Conservation (phyloP, 2,888 invertebrate species). For the Erannis defoliaria region DNA sequence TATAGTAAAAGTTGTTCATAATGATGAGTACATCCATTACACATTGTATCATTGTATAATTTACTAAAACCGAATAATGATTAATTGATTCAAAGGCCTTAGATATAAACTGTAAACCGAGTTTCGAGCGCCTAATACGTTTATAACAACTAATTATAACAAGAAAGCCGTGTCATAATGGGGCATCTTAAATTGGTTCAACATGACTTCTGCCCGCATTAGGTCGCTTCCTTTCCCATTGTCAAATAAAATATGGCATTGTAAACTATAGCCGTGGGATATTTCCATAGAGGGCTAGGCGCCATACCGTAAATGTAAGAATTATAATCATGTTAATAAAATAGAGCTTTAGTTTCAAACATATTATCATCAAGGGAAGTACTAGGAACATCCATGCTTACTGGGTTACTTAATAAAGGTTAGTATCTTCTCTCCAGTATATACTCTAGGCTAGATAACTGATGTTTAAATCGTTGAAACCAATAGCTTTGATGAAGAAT, state of each 20-base stretch:
- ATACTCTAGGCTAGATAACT: too few species aligned
- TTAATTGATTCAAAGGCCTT: background rate
- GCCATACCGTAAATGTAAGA: constrained; percentile 21
- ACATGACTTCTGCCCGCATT: constrained; percentile 35
- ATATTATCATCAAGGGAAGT: too few species aligned
- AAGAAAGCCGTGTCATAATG: constrained; percentile 17
- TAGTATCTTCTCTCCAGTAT: too few species aligned
- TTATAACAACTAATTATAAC: too few species aligned
- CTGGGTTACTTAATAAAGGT: too few species aligned
- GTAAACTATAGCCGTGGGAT: constrained; percentile 25
- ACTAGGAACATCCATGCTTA: too few species aligned
- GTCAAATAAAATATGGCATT: constrained; percentile 34
- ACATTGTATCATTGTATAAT: background rate
- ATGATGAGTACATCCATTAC: too few species aligned
- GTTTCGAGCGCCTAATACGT: background rate
- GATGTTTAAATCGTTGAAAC: too few species aligned
- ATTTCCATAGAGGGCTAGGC: constrained; percentile 9
- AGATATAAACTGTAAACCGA: background rate
- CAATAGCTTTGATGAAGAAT: too few species aligned
- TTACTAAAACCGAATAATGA: too few species aligned
- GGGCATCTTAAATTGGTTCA: constrained; percentile 34
- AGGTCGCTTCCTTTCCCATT: constrained; percentile 28
- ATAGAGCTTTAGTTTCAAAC: too few species aligned
- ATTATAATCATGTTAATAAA: background rate
- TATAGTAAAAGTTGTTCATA: too few species aligned